Percentiles rank a stretch among this genome's conserved stretches.
Conservation (phyloP, 2,797 vertebrate species). For the Thunnus albacares region DNA sequence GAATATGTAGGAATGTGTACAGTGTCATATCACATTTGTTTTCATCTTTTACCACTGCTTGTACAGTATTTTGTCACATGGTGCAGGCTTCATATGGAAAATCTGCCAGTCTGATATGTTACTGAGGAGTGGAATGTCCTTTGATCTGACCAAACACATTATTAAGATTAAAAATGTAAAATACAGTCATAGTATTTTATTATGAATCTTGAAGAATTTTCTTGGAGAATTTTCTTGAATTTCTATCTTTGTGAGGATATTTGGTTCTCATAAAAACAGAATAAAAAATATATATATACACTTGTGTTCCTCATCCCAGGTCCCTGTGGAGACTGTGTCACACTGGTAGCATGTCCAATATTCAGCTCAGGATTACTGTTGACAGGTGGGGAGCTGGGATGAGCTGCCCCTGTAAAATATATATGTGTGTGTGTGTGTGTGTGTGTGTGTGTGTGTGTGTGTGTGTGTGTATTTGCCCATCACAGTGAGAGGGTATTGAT, state of each 20-base stretch:
- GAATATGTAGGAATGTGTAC: too few relatives aligned
- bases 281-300: neutral
- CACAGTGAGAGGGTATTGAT: constrained; percentile 64
- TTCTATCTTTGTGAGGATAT: constrained; percentile 20
- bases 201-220: neutral
- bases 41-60: too few relatives aligned
- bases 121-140: neutral
- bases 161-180: neutral
- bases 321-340: constrained; percentile 35
- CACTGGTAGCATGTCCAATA: constrained; percentile 39
- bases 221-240: neutral
- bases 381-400: constrained; percentile 47
- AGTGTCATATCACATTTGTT: too few relatives aligned
- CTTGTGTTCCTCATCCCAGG: neutral
- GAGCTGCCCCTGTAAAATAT: constrained; percentile 28
- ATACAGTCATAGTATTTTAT: neutral
- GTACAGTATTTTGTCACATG: too few relatives aligned
- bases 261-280: constrained; percentile 6
- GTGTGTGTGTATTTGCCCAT: constrained; percentile 32
- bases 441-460: constrained; percentile 12
- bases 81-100: neutral
- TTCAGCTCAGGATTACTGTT: constrained; percentile 43
- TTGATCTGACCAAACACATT: neutral
- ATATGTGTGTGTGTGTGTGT: neutral
- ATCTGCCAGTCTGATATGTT: neutral